These are phyloP conservation scores for Cliona cf. orientalis DNA, from an alignment of 37 sponge, comb jelly and placozoan genomes.

Conservation along the genomic window DNA sequence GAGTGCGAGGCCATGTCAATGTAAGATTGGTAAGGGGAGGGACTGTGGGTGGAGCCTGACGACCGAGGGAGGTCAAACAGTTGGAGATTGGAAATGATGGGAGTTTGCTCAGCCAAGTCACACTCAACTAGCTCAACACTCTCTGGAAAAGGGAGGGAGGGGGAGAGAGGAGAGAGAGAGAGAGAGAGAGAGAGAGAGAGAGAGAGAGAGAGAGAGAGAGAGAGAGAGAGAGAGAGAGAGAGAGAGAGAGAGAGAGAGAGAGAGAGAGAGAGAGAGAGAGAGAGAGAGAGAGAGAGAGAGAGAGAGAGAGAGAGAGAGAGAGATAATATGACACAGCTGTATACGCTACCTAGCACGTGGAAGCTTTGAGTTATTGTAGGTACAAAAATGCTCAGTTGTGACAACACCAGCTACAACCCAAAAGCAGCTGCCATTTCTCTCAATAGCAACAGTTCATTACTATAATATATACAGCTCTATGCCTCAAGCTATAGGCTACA, in stretches of 20 bases:
- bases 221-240: background rate
- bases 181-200: background rate
- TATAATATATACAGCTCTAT: too few relatives aligned
- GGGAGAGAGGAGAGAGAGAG: background rate
- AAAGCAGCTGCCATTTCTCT: too few relatives aligned
- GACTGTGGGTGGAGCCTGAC: background rate
- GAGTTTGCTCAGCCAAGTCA: conserved; percentile 51
- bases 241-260: background rate
- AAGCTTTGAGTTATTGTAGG: too few relatives aligned
- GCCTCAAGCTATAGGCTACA: too few relatives aligned
- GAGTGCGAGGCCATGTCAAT: background rate
- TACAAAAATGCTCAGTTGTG: too few relatives aligned
- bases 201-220: conserved; percentile 7
- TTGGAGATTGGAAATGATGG: conserved; percentile 32
- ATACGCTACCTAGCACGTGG: too few relatives aligned
- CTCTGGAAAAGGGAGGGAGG: conserved; percentile 40
- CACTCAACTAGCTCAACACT: conserved; percentile 37
- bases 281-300: background rate
- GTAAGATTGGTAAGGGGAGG: background rate
- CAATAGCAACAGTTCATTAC: too few relatives aligned
- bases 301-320: background rate
- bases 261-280: background rate
- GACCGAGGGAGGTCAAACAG: conserved; percentile 31
- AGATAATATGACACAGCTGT: too few relatives aligned
- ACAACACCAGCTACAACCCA: too few relatives aligned